These are phyloP conservation scores for Pachyrhynchus sulphureomaculatus DNA, from an alignment of 1,140 invertebrate species.

Conservation along the genomic window DNA sequence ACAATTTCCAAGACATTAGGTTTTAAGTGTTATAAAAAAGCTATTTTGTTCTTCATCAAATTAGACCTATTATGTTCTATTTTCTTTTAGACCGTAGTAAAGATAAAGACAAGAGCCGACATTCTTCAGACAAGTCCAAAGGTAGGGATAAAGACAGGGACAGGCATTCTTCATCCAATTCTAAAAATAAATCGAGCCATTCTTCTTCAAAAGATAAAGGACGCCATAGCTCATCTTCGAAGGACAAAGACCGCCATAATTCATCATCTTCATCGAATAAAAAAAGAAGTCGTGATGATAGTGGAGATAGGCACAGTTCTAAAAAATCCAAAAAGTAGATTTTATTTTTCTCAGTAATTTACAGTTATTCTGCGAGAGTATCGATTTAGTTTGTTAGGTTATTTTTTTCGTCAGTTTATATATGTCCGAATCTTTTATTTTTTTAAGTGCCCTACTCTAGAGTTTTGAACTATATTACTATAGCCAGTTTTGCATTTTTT, in stretches of 20 bases:
- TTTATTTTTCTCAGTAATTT: constrained; percentile 17
- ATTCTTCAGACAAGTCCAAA: constrained; percentile 23
- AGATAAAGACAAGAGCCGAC: constrained; percentile 50
- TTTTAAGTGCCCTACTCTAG: background rate
- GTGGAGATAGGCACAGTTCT: constrained; percentile 63
- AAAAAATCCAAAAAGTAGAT: constrained; percentile 66
- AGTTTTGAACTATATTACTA: too few relatives aligned
- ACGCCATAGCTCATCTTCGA: constrained; percentile 36
- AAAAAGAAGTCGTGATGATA: constrained; percentile 73
- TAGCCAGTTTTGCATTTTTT: too few relatives aligned
- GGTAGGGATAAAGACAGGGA: constrained; percentile 41
- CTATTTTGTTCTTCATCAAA: too few relatives aligned
- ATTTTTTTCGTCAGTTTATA: background rate
- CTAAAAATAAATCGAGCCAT: constrained; percentile 43
- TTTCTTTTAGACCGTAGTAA: constrained; percentile 14
- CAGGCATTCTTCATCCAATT: constrained; percentile 38
- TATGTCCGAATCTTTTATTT: background rate
- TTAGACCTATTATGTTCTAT: too few relatives aligned
- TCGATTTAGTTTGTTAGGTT: background rate
- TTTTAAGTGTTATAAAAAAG: too few relatives aligned
- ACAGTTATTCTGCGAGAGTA: background rate
- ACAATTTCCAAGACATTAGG: too few relatives aligned
- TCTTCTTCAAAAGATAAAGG: constrained; percentile 34
- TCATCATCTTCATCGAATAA: constrained; percentile 43
- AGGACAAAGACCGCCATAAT: constrained; percentile 36